These are phyloP conservation scores for Erpetoichthys calabaricus DNA, from an alignment of 2,797 vertebrate genomes.

Conservation along the genomic window DNA sequence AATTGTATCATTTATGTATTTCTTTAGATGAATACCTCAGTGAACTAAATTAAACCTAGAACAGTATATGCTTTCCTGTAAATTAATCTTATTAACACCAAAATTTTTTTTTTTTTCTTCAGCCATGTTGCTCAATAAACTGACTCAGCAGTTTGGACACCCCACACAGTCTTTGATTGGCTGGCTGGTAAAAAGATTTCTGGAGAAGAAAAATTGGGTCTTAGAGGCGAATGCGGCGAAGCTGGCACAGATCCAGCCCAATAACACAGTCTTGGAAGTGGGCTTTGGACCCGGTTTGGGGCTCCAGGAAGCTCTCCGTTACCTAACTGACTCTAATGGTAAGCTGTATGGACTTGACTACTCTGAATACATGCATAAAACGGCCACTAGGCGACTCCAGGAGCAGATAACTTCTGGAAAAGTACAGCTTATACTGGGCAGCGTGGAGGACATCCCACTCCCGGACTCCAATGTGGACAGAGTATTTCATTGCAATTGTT, in stretches of 20 bases:
- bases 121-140: slow-evolving; percentile 28
- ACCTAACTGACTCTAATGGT: slow-evolving; percentile 34
- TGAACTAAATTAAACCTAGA: no score
- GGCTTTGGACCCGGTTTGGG: slow-evolving; percentile 23
- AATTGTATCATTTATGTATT: no score
- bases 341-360: slow-evolving; percentile 50
- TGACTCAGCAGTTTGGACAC: slow-evolving; percentile 34
- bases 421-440: slow-evolving; percentile 35
- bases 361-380: slow-evolving; percentile 51
- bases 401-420: slow-evolving; percentile 33
- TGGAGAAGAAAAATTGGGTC: slow-evolving; percentile 24
- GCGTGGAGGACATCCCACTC: slow-evolving; percentile 41
- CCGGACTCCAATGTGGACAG: slow-evolving; percentile 38
- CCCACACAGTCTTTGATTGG: slow-evolving; percentile 36
- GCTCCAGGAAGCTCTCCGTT: slow-evolving; percentile 30
- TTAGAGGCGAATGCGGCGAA: slow-evolving; percentile 40
- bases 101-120: neutral
- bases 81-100: no score
- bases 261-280: slow-evolving; percentile 41
- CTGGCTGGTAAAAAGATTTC: slow-evolving; percentile 35
- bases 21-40: no score
- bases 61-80: no score
- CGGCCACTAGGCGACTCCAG: slow-evolving; percentile 31
- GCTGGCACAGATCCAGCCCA: slow-evolving; percentile 34
- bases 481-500: slow-evolving; percentile 60